Evolutionary conservation across 2,113 vertebrate species (phyloP).

Genomic region (Lagopus leucura): DNA sequence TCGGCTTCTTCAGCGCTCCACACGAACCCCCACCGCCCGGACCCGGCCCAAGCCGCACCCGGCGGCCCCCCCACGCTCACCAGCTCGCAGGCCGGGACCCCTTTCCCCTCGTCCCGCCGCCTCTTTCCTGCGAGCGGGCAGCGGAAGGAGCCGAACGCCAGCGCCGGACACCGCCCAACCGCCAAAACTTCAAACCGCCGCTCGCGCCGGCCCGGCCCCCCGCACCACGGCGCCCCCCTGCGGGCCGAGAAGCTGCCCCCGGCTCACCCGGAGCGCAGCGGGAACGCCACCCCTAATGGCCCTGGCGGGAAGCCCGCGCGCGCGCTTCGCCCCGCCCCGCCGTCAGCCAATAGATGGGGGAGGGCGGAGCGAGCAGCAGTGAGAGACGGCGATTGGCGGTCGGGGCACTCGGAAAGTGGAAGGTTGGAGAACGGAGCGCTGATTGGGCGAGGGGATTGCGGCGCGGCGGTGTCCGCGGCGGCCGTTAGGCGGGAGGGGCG

Average conservation of each 20-base stretch:
- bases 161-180: background rate
- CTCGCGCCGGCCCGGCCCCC: background rate
- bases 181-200: background rate
- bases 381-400: background rate
- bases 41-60: too few relatives aligned
- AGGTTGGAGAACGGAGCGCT: accelerated
- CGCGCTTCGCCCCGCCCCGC: background rate
- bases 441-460: background rate
- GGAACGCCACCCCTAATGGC: background rate
- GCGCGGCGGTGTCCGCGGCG: accelerated
- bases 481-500: background rate
- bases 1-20: background rate
- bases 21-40: too few relatives aligned
- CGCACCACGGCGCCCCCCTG: background rate
- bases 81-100: background rate
- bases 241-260: background rate
- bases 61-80: too few relatives aligned
- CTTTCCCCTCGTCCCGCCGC: too few relatives aligned
- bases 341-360: background rate
- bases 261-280: background rate
- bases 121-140: too few relatives aligned
- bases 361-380: background rate
- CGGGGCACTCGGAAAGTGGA: too few relatives aligned
- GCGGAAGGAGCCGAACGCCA: too few relatives aligned
- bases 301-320: background rate